Base-by-base conservation (phyloP, 2,888 invertebrate genomes). In the Oscheius onirici region DNA sequence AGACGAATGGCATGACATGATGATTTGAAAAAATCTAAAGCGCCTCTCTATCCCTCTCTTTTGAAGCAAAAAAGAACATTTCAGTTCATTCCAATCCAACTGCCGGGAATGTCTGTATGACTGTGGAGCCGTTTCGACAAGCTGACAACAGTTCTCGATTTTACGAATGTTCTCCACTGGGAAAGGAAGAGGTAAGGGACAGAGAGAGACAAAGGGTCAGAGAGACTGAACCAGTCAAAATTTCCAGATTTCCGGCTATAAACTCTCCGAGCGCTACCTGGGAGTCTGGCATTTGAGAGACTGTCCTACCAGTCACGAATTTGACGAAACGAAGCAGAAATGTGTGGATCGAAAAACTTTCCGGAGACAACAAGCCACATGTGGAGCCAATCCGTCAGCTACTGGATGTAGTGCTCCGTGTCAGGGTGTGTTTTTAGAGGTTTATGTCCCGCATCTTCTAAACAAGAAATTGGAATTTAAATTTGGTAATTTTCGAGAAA, bases 121-220 rank as follows among this genome's bases (percentile, higher is more conserved):
- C 85, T 15, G 82, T 85, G 3, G 85, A 85, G 67, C 77, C 73
- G 52, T 76, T 84, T 60, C 72, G 76, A 46, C 67, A 77, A 10
- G 79, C 83, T 15, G 77, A 78, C 15, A 80, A 84, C 57, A 74
- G 74, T 11, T 73, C 77, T 13, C 73, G 75, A 28, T 82, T 75
- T 46, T 83, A 75, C 65, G 86, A 86, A 69, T 86, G 86, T 72
- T 81, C 86, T 0, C 82, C 86, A n/a, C 63, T 86, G 10, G 77
- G 78, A 20, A 81, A 84, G 60, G 82, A 84, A 49, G 85, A 86
- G 74, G 78, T 80, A 46, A 51, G 15, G 65, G 11, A 6, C n/a
- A 49, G 13, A 13, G 6, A 34, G 28, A 40, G 17, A 8, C 20
- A 58, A 20, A 40, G 15, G 40, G 28, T 34, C 15, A 1, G 11